Conservation (phyloP, 2,797 vertebrate genomes). For the Scyliorhinus canicula region DNA sequence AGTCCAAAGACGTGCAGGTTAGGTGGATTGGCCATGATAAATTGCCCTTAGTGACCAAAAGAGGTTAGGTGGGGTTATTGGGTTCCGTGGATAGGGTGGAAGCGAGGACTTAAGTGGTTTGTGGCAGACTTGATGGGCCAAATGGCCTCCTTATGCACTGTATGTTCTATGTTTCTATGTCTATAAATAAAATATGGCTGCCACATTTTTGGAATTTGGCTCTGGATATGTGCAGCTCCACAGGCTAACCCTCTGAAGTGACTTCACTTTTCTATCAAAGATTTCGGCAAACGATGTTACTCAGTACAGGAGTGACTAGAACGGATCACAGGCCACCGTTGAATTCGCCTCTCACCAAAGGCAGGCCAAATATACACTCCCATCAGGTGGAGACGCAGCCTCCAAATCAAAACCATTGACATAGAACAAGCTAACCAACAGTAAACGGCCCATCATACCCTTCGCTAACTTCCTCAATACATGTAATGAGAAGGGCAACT, state of each 20-base stretch:
- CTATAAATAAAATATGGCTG: too few species aligned
- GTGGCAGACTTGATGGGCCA: too few species aligned
- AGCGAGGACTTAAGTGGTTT: too few species aligned
- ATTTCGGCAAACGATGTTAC: not conserved
- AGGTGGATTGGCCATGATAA: too few species aligned
- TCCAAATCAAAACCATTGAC: not conserved
- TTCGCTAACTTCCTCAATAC: not conserved
- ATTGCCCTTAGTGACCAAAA: too few species aligned
- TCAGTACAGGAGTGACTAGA: not conserved
- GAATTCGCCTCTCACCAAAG: not conserved
- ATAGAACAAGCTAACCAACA: not conserved
- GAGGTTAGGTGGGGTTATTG: too few species aligned
- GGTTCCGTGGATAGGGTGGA: too few species aligned
- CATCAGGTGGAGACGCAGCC: not conserved
- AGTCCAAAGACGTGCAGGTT: too few species aligned
- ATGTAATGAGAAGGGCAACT: not conserved
- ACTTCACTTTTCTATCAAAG: not conserved
- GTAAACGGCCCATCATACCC: not conserved
- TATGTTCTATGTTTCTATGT: too few species aligned
- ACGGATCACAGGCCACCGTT: not conserved
- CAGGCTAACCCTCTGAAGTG: not conserved
- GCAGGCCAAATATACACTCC: too few species aligned
- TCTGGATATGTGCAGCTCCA: not conserved
- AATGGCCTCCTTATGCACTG: too few species aligned
- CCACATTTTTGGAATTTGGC: not conserved